Conservation (phyloP, 2,113 vertebrate species). For the Crocuta crocuta region DNA sequence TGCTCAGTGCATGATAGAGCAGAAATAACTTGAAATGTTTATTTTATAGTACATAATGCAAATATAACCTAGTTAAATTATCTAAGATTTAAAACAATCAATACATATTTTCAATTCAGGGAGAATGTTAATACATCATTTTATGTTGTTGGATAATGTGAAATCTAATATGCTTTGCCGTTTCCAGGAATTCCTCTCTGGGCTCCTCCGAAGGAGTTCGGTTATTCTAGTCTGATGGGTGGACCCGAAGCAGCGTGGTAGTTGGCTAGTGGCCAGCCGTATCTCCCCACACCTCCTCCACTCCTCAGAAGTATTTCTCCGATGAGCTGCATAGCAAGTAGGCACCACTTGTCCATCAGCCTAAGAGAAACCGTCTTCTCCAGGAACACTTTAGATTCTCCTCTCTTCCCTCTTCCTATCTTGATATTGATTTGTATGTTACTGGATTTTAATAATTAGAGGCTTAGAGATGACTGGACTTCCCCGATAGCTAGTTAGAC, state of each 20-base stretch:
- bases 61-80: constrained; percentile 64
- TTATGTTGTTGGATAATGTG: constrained; percentile 40
- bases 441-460: constrained; percentile 53
- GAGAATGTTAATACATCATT: constrained; percentile 51
- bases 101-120: constrained; percentile 50
- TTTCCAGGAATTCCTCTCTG: constrained; percentile 63
- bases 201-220: background rate
- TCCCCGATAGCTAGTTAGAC: constrained; percentile 38
- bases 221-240: constrained; percentile 33
- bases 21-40: constrained; percentile 70
- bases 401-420: background rate
- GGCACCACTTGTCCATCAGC: constrained; percentile 12
- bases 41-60: constrained; percentile 57
- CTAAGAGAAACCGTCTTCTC: constrained; percentile 38
- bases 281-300: background rate
- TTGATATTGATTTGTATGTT: constrained; percentile 48
- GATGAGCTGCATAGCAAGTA: constrained; percentile 1
- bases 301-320: constrained; percentile 10
- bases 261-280: constrained; percentile 20
- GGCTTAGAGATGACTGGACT: background rate
- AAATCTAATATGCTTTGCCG: constrained; percentile 25
- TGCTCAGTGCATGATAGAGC: constrained; percentile 65
- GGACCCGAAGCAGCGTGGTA: background rate
- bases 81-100: constrained; percentile 68
- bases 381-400: background rate